Conservation (phyloP, 2,113 vertebrate genomes). For the Corythaeola cristata region DNA sequence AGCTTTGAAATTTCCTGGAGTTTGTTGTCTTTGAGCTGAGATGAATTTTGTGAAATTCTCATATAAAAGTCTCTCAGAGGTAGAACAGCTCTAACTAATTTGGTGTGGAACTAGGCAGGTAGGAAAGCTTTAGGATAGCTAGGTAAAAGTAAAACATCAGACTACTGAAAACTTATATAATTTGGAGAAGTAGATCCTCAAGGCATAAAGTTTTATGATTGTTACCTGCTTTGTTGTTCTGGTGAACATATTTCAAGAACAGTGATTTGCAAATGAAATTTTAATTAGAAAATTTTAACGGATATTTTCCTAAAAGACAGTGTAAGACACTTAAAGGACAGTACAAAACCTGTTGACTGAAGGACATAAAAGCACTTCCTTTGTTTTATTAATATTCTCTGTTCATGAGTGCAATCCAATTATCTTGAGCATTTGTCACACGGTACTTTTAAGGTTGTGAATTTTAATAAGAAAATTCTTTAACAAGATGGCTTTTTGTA, state of each 20-base stretch:
- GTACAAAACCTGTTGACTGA: background rate
- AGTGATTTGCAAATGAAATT: background rate
- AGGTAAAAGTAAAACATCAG: background rate
- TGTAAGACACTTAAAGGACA: background rate
- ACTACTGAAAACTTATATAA: background rate
- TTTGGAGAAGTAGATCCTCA: background rate
- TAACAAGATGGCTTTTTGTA: background rate
- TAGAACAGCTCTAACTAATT: background rate
- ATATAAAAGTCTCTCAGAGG: background rate
- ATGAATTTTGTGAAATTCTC: background rate
- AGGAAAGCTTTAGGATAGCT: background rate
- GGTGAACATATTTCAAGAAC: background rate
- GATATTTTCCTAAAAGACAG: background rate
- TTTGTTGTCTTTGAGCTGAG: background rate
- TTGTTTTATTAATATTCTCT: background rate
- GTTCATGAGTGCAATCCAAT: background rate
- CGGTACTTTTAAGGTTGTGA: background rate
- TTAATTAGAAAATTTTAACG: background rate
- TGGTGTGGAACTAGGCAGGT: background rate
- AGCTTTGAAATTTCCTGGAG: background rate
- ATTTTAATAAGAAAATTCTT: background rate
- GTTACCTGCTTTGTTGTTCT: background rate
- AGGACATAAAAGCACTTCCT: background rate
- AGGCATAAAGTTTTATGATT: background rate
- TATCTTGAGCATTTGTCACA: background rate